Evolutionary conservation across 2,113 vertebrate species (phyloP).

Genomic region (Elgaria multicarinata): DNA sequence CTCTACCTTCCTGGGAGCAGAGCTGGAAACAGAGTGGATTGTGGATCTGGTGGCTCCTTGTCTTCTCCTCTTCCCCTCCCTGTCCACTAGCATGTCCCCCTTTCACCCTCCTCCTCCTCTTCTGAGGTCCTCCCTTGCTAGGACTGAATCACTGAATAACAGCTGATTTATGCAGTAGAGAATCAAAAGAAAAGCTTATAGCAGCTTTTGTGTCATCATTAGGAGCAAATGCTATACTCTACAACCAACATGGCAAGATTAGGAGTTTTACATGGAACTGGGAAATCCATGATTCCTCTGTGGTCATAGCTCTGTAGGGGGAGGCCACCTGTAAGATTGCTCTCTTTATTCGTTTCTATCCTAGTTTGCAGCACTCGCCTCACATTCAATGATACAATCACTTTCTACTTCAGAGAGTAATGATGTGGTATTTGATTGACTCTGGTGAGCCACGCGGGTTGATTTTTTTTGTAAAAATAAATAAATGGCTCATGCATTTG

Average conservation of each 20-base stretch:
- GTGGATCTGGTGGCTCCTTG: too few relatives aligned
- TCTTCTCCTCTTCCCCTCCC: too few relatives aligned
- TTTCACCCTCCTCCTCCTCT: too few relatives aligned
- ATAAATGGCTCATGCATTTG: not conserved
- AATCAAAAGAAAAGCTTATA: constrained; percentile 66
- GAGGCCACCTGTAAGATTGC: too few relatives aligned
- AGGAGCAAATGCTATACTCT: constrained; percentile 43
- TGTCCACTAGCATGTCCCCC: too few relatives aligned
- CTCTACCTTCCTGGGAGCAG: too few relatives aligned
- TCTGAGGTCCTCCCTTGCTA: constrained; percentile 22
- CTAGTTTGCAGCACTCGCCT: not conserved
- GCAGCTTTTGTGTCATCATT: constrained; percentile 73
- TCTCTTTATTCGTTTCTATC: not conserved
- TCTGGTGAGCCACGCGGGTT: not conserved
- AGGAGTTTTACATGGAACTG: constrained; percentile 54
- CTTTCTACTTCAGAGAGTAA: not conserved
- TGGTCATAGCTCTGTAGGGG: too few relatives aligned
- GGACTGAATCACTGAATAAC: constrained; percentile 40
- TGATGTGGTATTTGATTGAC: not conserved
- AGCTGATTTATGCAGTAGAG: constrained; percentile 42
- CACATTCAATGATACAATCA: not conserved
- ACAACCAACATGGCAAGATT: constrained; percentile 62
- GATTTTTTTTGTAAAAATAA: not conserved
- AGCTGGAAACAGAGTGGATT: too few relatives aligned
- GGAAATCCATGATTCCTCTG: too few relatives aligned